These are phyloP conservation scores for Zophobas morio DNA, from an alignment of 1,140 invertebrate genomes.

Conservation along the genomic window DNA sequence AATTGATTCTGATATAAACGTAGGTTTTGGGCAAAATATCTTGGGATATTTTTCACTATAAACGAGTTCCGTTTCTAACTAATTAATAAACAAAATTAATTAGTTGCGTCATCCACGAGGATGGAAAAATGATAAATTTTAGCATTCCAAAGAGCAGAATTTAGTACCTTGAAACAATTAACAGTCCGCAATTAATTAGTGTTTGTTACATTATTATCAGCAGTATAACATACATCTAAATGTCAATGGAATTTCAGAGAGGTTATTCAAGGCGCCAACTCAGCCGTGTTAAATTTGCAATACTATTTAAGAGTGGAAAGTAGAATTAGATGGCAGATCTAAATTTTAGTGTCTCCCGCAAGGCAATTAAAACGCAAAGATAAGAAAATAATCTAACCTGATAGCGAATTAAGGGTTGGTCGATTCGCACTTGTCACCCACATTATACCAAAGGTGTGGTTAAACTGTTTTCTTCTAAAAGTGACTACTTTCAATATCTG, in stretches of 20 bases:
- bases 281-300: slow-evolving; percentile 38
- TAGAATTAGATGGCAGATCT: too few relatives aligned
- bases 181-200: slow-evolving; percentile 24
- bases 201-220: slow-evolving; percentile 14
- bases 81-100: slow-evolving; percentile 33
- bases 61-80: slow-evolving; percentile 18
- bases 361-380: slow-evolving; percentile 13
- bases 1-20: slow-evolving; percentile 14
- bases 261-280: slow-evolving; percentile 35
- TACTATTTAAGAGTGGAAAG: not conserved
- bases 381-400: slow-evolving; percentile 44
- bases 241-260: slow-evolving; percentile 39
- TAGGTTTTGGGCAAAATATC: slow-evolving; percentile 3
- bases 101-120: slow-evolving; percentile 7
- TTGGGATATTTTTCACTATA: not conserved
- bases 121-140: slow-evolving; percentile 15
- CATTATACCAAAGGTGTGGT: slow-evolving; percentile 50
- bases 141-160: slow-evolving; percentile 4
- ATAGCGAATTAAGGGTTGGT: slow-evolving; percentile 32
- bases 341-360: not conserved
- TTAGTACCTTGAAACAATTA: slow-evolving; percentile 44
- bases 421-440: slow-evolving; percentile 46
- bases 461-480: slow-evolving; percentile 45
- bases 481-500: slow-evolving; percentile 27
- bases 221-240: slow-evolving; percentile 6